phyloP scores from a whole-genome alignment of 2,113 vertebrate genomes.

The Oreochromis spilurus region DNA sequence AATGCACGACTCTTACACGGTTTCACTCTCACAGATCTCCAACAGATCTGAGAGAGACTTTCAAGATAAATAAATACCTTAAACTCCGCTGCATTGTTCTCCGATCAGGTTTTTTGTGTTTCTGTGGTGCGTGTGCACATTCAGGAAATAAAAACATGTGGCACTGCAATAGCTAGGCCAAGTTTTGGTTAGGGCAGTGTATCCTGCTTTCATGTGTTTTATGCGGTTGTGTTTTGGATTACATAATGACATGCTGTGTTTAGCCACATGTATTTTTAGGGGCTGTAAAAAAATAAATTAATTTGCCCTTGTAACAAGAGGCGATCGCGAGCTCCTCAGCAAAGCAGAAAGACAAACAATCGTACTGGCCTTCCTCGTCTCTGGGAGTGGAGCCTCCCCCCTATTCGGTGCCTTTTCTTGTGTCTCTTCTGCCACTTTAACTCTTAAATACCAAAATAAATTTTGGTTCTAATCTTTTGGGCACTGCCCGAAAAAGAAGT shows the following conservation, averaged over 20 bases:
- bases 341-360: conserved; percentile 23
- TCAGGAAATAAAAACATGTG: background rate
- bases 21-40: background rate
- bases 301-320: background rate
- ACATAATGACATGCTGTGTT: background rate
- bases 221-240: background rate
- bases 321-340: background rate
- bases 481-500: background rate
- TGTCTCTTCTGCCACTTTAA: background rate
- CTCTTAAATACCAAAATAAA: background rate
- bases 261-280: background rate
- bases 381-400: background rate
- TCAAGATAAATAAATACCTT: background rate
- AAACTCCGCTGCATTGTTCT: background rate
- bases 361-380: background rate
- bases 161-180: background rate
- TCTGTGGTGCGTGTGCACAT: background rate
- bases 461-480: background rate
- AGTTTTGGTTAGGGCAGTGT: background rate
- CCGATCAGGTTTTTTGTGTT: background rate
- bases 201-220: background rate
- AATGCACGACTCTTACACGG: background rate
- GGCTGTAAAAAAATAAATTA: background rate
- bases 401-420: background rate
- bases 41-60: background rate